Evolutionary conservation across 2,888 invertebrate species (phyloP).

Genomic region (Beris chalybata): DNA sequence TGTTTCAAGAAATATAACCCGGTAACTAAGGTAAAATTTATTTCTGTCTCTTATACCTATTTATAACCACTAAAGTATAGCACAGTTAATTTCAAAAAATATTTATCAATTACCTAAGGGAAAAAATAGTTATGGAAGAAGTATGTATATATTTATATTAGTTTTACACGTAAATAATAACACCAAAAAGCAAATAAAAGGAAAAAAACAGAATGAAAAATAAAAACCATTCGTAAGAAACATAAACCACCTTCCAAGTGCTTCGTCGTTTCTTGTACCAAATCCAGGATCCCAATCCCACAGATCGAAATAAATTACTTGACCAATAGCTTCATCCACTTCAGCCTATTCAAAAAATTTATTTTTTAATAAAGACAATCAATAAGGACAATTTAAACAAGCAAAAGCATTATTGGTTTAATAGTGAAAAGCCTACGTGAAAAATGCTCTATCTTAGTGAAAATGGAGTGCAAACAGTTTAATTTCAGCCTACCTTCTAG

Average conservation of each 20-base stretch:
- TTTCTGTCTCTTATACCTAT: too few relatives aligned
- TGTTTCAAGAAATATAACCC: too few relatives aligned
- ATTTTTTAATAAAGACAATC: constrained; percentile 32
- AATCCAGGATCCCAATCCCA: constrained; percentile 85
- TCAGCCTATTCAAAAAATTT: constrained; percentile 62
- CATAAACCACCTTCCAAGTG: constrained; percentile 76
- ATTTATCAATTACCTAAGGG: too few relatives aligned
- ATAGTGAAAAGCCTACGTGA: constrained; percentile 35
- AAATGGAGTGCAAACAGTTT: constrained; percentile 7
- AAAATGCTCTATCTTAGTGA: constrained; percentile 9
- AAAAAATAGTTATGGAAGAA: too few relatives aligned
- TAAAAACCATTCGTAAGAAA: constrained; percentile 23
- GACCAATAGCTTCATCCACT: constrained; percentile 74
- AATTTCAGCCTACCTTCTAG: not conserved
- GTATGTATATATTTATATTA: too few relatives aligned
- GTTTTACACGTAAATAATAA: too few relatives aligned
- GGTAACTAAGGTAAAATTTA: too few relatives aligned
- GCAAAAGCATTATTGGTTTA: constrained; percentile 24
- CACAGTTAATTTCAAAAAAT: too few relatives aligned
- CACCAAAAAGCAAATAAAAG: too few relatives aligned
- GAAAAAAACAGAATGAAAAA: not conserved
- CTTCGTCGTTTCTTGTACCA: constrained; percentile 79
- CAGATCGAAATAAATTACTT: constrained; percentile 72
- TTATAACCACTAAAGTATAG: too few relatives aligned
- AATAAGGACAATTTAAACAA: constrained; percentile 25